Conservation (phyloP, 2,888 invertebrate species). For the Crossocerus cetratus region DNA sequence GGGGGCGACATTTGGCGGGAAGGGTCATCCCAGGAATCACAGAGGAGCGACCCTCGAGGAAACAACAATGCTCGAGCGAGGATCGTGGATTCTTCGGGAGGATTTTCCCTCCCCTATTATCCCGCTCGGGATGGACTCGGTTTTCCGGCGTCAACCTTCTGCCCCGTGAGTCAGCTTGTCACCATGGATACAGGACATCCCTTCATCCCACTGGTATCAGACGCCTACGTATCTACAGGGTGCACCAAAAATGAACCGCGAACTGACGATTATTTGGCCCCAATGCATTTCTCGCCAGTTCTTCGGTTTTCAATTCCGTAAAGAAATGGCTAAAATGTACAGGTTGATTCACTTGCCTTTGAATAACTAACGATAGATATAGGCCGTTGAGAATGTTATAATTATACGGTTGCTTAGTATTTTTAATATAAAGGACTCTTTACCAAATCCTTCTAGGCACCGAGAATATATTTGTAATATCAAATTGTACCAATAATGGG, state of each 20-base stretch:
- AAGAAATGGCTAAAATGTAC: too few species aligned
- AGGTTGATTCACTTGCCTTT: too few species aligned
- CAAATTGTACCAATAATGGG: too few species aligned
- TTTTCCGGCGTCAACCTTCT: constrained; percentile 33
- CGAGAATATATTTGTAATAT: too few species aligned
- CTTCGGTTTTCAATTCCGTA: too few species aligned
- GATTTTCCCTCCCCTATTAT: constrained; percentile 28
- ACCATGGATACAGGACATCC: constrained; percentile 57
- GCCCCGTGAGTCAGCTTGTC: constrained; percentile 58
- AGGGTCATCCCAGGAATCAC: constrained; percentile 37
- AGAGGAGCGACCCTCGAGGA: constrained; percentile 16
- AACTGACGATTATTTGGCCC: neutral
- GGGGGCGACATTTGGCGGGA: neutral
- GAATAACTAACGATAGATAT: too few species aligned
- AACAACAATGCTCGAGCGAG: constrained; percentile 28
- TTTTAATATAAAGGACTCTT: too few species aligned
- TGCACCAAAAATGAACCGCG: neutral
- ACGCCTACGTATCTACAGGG: neutral
- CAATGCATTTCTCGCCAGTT: neutral
- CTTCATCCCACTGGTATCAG: constrained; percentile 16
- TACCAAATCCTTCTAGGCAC: too few species aligned
- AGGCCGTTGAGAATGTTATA: too few species aligned
- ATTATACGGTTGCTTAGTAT: too few species aligned
- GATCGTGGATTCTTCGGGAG: constrained; percentile 27
- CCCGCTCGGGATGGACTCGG: constrained; percentile 1